phyloP scores from a whole-genome alignment of 2,113 vertebrate species.

The Serinus canaria region DNA sequence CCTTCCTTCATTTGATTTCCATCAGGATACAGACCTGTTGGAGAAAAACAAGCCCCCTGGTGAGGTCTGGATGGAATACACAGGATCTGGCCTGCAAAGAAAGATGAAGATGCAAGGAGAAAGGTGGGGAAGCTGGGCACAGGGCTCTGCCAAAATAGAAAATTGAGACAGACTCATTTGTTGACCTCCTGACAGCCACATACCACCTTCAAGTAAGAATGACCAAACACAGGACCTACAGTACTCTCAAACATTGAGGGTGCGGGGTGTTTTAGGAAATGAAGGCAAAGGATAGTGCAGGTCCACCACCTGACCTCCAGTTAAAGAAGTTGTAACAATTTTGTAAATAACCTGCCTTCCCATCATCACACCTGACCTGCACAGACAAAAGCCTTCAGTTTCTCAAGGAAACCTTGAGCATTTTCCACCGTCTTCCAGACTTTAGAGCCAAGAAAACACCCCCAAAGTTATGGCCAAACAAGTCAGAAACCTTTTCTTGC shows the following conservation, averaged over 20 bases:
- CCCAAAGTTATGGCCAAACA: background rate
- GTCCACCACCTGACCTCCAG: background rate
- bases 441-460: background rate
- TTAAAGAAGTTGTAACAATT: background rate
- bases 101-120: background rate
- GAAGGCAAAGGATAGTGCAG: background rate
- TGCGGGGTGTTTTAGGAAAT: background rate
- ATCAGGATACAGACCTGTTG: background rate
- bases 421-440: background rate
- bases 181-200: background rate
- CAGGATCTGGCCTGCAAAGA: background rate
- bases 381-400: background rate
- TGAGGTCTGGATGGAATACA: background rate
- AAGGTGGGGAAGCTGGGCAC: background rate
- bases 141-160: background rate
- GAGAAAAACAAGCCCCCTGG: background rate
- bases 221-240: background rate
- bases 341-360: background rate
- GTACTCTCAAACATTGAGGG: background rate
- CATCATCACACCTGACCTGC: rapidly evolving
- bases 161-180: background rate
- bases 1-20: background rate
- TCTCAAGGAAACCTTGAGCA: background rate
- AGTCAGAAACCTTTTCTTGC: background rate
- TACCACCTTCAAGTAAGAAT: background rate